Evolutionary conservation across 2,797 vertebrate species (phyloP).

Genomic region (Darevskia mixta): DNA sequence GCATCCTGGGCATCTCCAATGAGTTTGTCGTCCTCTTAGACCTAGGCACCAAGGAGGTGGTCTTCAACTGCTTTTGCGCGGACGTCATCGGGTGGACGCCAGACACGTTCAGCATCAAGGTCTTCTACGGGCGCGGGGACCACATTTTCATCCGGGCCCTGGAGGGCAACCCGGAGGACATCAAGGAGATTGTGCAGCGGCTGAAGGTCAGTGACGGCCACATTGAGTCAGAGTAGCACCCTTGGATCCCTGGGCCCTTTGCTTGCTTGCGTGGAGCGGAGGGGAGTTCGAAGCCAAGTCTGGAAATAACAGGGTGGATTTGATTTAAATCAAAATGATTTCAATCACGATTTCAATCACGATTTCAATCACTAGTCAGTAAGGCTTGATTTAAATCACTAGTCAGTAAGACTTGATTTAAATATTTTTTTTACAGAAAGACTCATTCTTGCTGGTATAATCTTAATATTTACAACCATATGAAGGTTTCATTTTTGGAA

Average conservation of each 20-base stretch:
- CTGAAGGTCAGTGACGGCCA: slow-evolving; percentile 87
- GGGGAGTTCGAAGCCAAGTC: too few species aligned
- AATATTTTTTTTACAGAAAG: too few species aligned
- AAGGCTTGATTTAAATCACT: too few species aligned
- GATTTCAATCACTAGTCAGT: too few species aligned
- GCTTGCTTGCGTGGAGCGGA: rapidly evolving
- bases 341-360: too few species aligned
- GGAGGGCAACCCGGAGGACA: slow-evolving; percentile 84
- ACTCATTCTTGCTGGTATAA: too few species aligned
- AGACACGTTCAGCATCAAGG: slow-evolving; percentile 84
- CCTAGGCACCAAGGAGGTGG: slow-evolving; percentile 88
- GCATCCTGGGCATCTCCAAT: slow-evolving; percentile 86
- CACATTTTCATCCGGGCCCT: slow-evolving; percentile 84
- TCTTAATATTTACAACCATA: too few species aligned
- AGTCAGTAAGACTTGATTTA: too few species aligned
- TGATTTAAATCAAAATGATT: too few species aligned
- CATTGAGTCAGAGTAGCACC: neutral
- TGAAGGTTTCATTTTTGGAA: too few species aligned
- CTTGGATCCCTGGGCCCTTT: neutral
- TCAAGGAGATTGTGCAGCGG: slow-evolving; percentile 91
- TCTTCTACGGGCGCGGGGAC: slow-evolving; percentile 92
- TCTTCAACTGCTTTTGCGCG: slow-evolving; percentile 93
- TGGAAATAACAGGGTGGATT: too few species aligned
- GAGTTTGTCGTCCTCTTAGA: slow-evolving; percentile 89
- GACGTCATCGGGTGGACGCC: slow-evolving; percentile 95